Percentiles rank a stretch among this genome's conserved stretches.
Conservation (phyloP, 2,888 invertebrate species). For the Willowsia nigromaculata region DNA sequence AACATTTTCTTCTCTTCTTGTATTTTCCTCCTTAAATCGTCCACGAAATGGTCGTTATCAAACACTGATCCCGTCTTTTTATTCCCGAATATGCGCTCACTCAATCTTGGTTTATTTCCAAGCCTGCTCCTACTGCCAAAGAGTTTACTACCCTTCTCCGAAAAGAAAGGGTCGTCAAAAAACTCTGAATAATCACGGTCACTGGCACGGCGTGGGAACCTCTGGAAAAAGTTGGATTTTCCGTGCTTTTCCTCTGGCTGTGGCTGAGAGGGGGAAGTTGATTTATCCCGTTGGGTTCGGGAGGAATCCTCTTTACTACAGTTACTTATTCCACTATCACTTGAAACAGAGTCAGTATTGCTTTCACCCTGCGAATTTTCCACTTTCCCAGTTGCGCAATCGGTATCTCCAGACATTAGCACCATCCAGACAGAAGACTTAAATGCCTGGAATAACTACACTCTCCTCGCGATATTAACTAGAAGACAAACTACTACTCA, state of each 20-base stretch:
- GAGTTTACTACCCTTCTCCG: background rate
- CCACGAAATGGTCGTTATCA: slow-evolving; percentile 67
- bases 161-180: slow-evolving; percentile 58
- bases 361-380: slow-evolving; percentile 39
- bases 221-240: slow-evolving; percentile 19
- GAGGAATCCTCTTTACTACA: slow-evolving; percentile 21
- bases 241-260: background rate
- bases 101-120: slow-evolving; percentile 54
- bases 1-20: slow-evolving; percentile 75
- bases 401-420: slow-evolving; percentile 59
- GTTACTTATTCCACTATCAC: slow-evolving; percentile 56
- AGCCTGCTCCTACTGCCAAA: slow-evolving; percentile 24
- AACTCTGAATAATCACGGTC: slow-evolving; percentile 46
- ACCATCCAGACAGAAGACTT: slow-evolving; percentile 29
- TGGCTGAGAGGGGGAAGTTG: slow-evolving; percentile 5
- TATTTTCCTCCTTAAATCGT: slow-evolving; percentile 73
- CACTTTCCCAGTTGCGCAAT: slow-evolving; percentile 17
- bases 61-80: slow-evolving; percentile 34
- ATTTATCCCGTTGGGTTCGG: slow-evolving; percentile 18
- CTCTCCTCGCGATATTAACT: background rate
- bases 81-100: slow-evolving; percentile 65
- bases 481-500: background rate
- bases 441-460: background rate
- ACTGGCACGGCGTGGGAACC: slow-evolving; percentile 27
- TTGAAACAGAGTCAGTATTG: slow-evolving; percentile 36